Conservation (phyloP, 2,113 vertebrate genomes). For the Cyanistes caeruleus region DNA sequence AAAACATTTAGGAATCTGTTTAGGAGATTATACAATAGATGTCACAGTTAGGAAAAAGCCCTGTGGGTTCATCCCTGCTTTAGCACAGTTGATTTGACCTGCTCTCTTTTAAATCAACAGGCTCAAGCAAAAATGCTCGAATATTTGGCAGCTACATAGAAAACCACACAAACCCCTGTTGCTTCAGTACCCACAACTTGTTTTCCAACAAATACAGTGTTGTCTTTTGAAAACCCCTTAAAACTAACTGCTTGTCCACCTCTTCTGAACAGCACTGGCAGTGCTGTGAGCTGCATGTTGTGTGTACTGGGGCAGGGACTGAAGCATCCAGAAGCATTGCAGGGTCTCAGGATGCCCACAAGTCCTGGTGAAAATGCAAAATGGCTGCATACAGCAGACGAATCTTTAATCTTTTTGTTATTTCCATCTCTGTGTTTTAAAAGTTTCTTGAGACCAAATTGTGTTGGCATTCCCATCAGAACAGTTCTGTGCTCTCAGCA, state of each 20-base stretch:
- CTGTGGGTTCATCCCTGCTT: not conserved
- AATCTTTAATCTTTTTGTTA: not conserved
- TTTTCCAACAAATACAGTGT: not conserved
- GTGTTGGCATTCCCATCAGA: accelerated
- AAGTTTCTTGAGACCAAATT: not conserved
- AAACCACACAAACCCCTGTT: not conserved
- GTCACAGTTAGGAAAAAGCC: slow-evolving; percentile 5
- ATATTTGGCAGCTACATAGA: not conserved
- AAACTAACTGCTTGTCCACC: not conserved
- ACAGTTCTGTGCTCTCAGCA: not conserved
- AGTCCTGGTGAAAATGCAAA: not conserved
- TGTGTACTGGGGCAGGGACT: not conserved
- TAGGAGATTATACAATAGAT: not conserved
- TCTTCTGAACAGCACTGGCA: not conserved
- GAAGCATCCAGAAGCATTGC: not conserved
- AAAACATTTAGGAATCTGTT: not conserved
- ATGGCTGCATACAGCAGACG: not conserved
- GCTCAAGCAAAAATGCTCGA: not conserved
- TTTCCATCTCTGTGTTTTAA: not conserved
- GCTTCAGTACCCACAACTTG: not conserved
- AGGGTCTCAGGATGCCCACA: not conserved
- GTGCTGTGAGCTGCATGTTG: accelerated
- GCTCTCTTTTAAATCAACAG: not conserved
- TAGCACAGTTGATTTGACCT: not conserved
- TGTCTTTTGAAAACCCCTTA: not conserved